Conservation (phyloP, 1,140 invertebrate genomes). For the Aethina tumida region DNA sequence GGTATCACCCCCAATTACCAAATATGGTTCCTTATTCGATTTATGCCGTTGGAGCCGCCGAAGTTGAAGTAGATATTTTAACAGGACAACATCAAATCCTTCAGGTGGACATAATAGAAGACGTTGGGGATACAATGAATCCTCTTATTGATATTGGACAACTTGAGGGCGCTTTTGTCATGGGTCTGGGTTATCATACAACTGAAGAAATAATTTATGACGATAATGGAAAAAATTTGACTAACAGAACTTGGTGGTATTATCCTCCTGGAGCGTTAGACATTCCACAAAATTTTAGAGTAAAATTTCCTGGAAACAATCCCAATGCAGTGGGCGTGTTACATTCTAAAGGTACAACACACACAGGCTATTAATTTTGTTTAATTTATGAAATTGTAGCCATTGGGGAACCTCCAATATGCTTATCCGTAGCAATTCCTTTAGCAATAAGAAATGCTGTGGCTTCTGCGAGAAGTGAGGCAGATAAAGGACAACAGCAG, state of each 20-base stretch:
- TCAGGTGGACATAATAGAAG: constrained; percentile 66
- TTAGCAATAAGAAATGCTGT: constrained; percentile 66
- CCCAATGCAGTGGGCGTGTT: constrained; percentile 60
- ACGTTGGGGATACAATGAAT: constrained; percentile 64
- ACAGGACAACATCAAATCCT: constrained; percentile 58
- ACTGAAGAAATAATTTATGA: constrained; percentile 63
- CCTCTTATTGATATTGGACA: constrained; percentile 78
- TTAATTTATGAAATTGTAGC: too few relatives aligned
- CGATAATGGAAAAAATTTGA: constrained; percentile 56
- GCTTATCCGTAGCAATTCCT: constrained; percentile 51
- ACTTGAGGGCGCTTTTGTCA: constrained; percentile 75
- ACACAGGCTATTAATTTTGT: too few relatives aligned
- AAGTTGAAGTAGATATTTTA: constrained; percentile 56
- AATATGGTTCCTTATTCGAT: too few relatives aligned
- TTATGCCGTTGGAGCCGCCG: constrained; percentile 22
- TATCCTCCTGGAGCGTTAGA: constrained; percentile 74
- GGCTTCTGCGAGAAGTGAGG: constrained; percentile 50
- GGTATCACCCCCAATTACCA: too few relatives aligned
- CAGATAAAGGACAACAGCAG: constrained; percentile 33
- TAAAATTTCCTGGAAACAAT: constrained; percentile 60
- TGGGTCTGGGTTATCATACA: constrained; percentile 77
- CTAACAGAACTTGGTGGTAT: constrained; percentile 76
- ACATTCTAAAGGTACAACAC: constrained; percentile 71
- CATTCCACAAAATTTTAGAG: constrained; percentile 74
- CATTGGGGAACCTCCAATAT: constrained; percentile 72